phyloP scores from a whole-genome alignment of 2,113 vertebrate species.

The Salvelinus sp. region DNA sequence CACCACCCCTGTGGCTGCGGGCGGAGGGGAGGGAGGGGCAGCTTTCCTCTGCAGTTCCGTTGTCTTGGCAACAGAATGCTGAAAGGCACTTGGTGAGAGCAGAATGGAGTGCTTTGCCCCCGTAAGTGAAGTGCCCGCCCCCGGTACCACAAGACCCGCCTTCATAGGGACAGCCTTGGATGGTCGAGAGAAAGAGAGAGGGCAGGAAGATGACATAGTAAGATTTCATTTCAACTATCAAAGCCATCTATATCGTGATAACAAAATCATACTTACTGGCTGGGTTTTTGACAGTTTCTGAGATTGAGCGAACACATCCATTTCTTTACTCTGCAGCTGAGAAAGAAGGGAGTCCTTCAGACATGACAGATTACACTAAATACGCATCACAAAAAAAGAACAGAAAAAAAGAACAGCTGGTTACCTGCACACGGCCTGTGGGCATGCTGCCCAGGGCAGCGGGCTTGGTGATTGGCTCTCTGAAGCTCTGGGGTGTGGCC shows the following conservation, averaged over 20 bases:
- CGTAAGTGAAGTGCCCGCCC: conserved; percentile 44
- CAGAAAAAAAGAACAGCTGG: too few relatives aligned
- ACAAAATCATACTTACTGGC: conserved; percentile 72
- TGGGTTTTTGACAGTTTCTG: conserved; percentile 75
- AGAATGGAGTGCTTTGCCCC: conserved; percentile 78
- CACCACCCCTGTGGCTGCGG: conserved; percentile 56
- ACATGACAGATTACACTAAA: neutral
- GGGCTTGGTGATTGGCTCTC: conserved; percentile 79
- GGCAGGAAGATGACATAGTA: neutral
- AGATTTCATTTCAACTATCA: conserved; percentile 1
- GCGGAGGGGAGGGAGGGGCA: conserved; percentile 67
- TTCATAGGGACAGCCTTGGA: conserved; percentile 73
- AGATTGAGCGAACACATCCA: conserved; percentile 78
- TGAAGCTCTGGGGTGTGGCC: conserved; percentile 92
- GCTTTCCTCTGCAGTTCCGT: conserved; percentile 73
- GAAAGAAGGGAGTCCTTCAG: neutral
- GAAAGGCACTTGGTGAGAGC: conserved; percentile 91
- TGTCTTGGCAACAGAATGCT: conserved; percentile 80
- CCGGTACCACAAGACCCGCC: conserved; percentile 72
- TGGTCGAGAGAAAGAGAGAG: neutral
- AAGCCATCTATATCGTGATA: neutral
- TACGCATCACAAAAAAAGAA: too few relatives aligned
- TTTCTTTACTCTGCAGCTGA: conserved; percentile 76
- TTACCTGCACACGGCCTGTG: conserved; percentile 76
- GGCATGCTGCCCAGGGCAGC: conserved; percentile 66